Evolutionary conservation across 2,797 vertebrate species (phyloP).

Genomic region (Prunella strophiata): DNA sequence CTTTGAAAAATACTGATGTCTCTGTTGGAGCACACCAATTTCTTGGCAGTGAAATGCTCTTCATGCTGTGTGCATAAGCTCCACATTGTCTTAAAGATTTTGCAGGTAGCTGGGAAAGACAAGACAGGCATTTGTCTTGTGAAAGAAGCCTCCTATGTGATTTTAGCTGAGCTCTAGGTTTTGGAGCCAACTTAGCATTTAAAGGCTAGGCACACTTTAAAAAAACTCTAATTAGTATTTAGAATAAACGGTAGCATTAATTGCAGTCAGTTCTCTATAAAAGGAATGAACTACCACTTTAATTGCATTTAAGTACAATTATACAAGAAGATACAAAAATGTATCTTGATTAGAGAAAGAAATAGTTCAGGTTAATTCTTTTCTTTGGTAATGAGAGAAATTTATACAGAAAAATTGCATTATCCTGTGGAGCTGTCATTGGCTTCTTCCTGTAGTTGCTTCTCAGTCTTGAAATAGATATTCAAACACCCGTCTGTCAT

Average conservation of each 20-base stretch:
- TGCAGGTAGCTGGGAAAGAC: background rate
- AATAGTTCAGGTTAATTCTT: constrained; percentile 40
- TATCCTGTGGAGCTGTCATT: constrained; percentile 57
- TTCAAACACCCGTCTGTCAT: constrained; percentile 41
- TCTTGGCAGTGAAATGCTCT: background rate
- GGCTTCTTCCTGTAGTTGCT: constrained; percentile 51
- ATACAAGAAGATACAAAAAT: constrained; percentile 46
- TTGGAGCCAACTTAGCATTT: constrained; percentile 55
- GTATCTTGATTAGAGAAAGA: constrained; percentile 66
- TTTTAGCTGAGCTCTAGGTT: constrained; percentile 21
- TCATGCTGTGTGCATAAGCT: background rate
- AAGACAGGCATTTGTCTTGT: background rate
- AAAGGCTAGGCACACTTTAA: constrained; percentile 40
- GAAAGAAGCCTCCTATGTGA: background rate
- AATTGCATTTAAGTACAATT: constrained; percentile 70
- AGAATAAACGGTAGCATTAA: constrained; percentile 62
- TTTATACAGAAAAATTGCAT: constrained; percentile 63
- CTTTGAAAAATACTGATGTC: background rate
- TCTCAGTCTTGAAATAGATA: constrained; percentile 51
- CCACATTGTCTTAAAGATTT: background rate
- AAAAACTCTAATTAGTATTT: constrained; percentile 64
- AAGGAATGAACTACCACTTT: constrained; percentile 62
- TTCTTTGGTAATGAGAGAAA: constrained; percentile 54
- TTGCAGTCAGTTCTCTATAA: constrained; percentile 62
- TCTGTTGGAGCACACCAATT: background rate